Percentiles rank a stretch among this genome's conserved stretches.
phyloP scores from a whole-genome alignment of 2,888 invertebrate genomes.

The Disparrhopalites patrizii region DNA sequence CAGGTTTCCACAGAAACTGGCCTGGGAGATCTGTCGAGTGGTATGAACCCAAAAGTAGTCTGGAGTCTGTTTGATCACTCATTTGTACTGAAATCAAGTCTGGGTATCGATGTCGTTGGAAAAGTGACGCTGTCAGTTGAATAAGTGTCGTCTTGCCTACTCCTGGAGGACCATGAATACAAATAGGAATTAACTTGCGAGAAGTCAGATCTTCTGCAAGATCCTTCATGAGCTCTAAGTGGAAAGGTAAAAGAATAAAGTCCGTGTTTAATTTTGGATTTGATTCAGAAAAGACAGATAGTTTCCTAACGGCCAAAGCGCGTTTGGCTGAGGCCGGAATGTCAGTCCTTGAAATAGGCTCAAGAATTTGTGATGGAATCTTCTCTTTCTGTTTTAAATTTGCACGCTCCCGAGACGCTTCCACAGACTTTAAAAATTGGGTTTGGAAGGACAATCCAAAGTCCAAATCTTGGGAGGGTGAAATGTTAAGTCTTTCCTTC shows the following conservation, averaged over 20 bases:
- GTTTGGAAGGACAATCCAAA: background rate
- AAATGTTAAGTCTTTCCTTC: background rate
- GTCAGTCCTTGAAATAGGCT: too few species aligned
- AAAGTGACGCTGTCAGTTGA: constrained; percentile 67
- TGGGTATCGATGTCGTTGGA: constrained; percentile 51
- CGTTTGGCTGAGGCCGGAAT: too few species aligned
- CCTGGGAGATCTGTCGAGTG: constrained; percentile 95
- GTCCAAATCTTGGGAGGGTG: background rate
- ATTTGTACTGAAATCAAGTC: constrained; percentile 81
- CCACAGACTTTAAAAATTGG: background rate
- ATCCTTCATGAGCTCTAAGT: constrained; percentile 2
- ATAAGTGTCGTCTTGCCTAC: constrained; percentile 90
- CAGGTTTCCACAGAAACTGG: constrained; percentile 94
- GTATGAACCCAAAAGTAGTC: constrained; percentile 88
- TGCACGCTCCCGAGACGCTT: background rate
- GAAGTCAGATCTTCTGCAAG: constrained; percentile 21
- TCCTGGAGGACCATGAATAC: constrained; percentile 83
- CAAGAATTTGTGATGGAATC: too few species aligned
- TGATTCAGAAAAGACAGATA: background rate
- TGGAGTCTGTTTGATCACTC: constrained; percentile 94
- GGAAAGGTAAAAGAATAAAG: background rate
- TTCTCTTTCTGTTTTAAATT: too few species aligned
- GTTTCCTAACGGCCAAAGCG: background rate
- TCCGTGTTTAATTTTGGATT: background rate
- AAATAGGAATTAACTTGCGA: constrained; percentile 52